Evolutionary conservation across 2,888 invertebrate species (phyloP).

Genomic region (Stegana nigrithorax): DNA sequence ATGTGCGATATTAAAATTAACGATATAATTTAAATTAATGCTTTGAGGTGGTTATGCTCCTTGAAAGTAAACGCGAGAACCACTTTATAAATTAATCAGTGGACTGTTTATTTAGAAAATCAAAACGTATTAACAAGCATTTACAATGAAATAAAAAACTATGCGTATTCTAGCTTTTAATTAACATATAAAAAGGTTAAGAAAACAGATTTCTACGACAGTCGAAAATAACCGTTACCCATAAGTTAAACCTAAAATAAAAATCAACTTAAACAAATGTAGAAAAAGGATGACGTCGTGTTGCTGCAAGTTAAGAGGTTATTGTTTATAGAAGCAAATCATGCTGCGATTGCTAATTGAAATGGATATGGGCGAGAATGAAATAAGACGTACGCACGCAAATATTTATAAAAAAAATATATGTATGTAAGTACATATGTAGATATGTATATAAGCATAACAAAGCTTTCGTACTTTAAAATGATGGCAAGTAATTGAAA

Average conservation of each 20-base stretch:
- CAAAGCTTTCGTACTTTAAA: constrained; percentile 15
- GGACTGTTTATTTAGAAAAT: no score
- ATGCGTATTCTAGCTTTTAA: no score
- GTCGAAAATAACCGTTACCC: not conserved
- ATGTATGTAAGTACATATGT: constrained; percentile 9
- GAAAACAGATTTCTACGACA: no score
- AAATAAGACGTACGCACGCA: constrained; percentile 29
- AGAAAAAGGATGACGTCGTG: not conserved
- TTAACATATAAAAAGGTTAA: no score
- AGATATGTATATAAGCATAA: not conserved
- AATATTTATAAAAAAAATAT: not conserved
- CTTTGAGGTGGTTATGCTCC: no score
- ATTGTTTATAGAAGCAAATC: no score
- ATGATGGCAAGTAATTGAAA: constrained; percentile 17
- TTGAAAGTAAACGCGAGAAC: no score
- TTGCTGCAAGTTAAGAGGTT: not conserved
- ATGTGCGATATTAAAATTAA: constrained; percentile 46
- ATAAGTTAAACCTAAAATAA: not conserved
- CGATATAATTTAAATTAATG: constrained; percentile 56
- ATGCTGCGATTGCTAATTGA: no score
- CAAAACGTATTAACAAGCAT: no score
- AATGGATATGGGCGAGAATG: no score
- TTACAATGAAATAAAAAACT: no score
- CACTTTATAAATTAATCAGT: no score
- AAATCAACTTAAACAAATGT: not conserved